Base-by-base conservation (phyloP, 2,113 vertebrate species). In the Gambusia affinis region DNA sequence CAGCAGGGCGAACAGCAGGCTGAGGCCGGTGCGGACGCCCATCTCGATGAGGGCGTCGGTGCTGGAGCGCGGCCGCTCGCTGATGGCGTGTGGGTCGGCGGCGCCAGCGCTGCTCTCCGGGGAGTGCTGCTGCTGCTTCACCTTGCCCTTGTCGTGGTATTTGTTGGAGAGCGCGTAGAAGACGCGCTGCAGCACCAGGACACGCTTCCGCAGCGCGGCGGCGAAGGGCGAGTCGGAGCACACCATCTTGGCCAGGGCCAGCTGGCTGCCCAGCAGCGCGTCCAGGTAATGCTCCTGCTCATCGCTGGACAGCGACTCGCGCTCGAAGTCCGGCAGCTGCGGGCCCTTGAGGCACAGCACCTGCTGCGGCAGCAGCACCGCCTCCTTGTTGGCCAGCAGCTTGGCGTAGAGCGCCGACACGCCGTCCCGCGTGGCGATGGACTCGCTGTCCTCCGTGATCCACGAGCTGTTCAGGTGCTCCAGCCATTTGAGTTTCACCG, bases 201-300 rank as follows among this genome's bases (percentile, higher is more conserved):
- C 93, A 7, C 98, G 95, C 81, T 98, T 97, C 54, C 98, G 94
- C 76, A 99, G 95, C 0, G 98, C 96, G 0, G 96, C 96, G 3
- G 98, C 97, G 68, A 99, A 99, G 0, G 98, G 98, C 3, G 98
- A 99, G 92, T 99, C 98, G 0, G 97, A 99, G 91, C 97, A 99
- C 0, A 99, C 98, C 94, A 96, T 98, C 94, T 99, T 98, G 12
- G 98, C 98, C 94, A 99, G 91, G 28, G 97, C 96, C 92, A 99
- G 90, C 92, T 99, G 98, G 94, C 97, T 99, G 92, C 96, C 93
- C 82, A 99, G 96, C 47, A 99, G 95, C 12, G 97, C 97, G 54
- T 99, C 98, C 93, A 99, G 91, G 91, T 99, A 99, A 94, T 99
- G 98, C 86, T 99, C 98, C 93, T 99, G 98, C 61, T 99, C 98